These are phyloP conservation scores for Rallus limicola DNA, from an alignment of 2,113 vertebrate genomes.

Conservation along the genomic window DNA sequence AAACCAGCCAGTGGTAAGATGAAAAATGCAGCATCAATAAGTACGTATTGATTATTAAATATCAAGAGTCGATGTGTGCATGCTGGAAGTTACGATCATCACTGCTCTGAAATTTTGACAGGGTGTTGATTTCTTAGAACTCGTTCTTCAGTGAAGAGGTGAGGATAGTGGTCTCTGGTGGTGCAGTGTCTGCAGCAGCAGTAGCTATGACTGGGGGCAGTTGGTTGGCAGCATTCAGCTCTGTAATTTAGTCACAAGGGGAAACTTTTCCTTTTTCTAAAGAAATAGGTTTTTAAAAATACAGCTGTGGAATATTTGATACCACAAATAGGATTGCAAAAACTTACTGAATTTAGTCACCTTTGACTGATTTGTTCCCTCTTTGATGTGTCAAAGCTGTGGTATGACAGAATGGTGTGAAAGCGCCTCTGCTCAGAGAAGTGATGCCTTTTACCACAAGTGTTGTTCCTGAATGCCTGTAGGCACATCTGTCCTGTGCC, in stretches of 20 bases:
- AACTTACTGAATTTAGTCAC: background rate
- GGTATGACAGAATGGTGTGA: background rate
- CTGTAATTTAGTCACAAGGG: background rate
- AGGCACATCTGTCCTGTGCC: fast-evolving
- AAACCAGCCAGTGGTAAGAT: background rate
- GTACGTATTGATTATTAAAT: background rate
- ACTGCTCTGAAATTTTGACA: background rate
- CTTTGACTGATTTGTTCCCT: background rate
- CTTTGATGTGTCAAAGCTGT: background rate
- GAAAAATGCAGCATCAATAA: background rate
- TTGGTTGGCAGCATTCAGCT: background rate
- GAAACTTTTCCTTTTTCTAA: background rate
- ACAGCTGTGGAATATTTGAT: background rate
- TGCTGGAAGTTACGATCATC: background rate
- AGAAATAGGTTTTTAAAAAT: background rate
- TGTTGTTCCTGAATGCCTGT: background rate
- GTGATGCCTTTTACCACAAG: background rate
- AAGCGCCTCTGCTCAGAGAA: background rate
- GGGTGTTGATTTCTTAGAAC: background rate
- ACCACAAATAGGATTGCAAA: background rate
- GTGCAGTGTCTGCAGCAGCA: background rate
- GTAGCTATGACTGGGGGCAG: background rate
- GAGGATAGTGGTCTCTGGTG: background rate
- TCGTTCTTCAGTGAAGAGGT: background rate
- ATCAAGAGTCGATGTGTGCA: background rate